Evolutionary conservation across 1,140 invertebrate genomes (phyloP).

Genomic region (Tribolium castaneum): DNA sequence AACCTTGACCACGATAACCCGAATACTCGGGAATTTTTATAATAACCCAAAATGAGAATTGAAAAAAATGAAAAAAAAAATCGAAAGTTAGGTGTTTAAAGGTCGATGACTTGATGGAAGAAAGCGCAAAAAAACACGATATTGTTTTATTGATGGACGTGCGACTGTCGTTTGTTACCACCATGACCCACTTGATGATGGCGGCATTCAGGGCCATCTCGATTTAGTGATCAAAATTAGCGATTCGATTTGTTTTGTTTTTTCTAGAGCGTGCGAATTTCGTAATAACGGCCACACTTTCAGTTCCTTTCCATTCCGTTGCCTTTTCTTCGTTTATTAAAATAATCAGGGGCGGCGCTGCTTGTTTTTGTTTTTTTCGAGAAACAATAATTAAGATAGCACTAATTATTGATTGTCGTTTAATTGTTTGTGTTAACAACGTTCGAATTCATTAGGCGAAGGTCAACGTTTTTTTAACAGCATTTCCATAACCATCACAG

Average conservation of each 20-base stretch:
- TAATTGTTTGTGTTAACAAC: background rate
- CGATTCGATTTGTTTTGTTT: background rate
- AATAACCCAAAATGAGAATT: background rate
- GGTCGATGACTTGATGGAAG: slow-evolving; percentile 15
- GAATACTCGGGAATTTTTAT: background rate
- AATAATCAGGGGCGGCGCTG: background rate
- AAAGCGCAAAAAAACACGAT: background rate
- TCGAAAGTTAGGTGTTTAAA: background rate
- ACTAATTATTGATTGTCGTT: background rate
- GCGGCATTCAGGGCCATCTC: background rate
- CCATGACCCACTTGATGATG: background rate
- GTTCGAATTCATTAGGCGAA: background rate
- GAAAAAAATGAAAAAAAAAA: background rate
- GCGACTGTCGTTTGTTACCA: background rate
- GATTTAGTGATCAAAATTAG: background rate
- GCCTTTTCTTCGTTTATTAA: background rate
- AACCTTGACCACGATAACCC: slow-evolving; percentile 11
- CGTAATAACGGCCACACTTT: background rate
- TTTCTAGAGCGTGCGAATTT: background rate
- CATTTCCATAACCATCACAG: background rate
- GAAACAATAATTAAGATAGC: too few relatives aligned
- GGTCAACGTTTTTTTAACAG: background rate
- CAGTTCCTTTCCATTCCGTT: background rate
- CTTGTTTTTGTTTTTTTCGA: too few relatives aligned
- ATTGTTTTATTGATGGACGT: background rate